These are phyloP conservation scores for Plagodis pulveraria DNA, from an alignment of 2,888 invertebrate species.

Conservation along the genomic window DNA sequence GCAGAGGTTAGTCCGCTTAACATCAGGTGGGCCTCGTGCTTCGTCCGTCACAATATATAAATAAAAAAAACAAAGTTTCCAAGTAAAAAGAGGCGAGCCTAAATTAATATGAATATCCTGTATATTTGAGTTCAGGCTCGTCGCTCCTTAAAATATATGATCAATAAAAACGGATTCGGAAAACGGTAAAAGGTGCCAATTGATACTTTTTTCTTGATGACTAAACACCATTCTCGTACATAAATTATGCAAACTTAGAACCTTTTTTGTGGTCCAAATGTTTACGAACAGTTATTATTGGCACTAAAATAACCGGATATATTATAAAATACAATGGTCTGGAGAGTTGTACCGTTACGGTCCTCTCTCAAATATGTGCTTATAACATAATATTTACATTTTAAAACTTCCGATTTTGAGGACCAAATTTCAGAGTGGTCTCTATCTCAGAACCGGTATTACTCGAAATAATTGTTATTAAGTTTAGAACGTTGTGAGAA, in stretches of 20 bases:
- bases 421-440: background rate
- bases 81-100: too few species aligned
- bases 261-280: slow-evolving; percentile 39
- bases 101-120: too few species aligned
- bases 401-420: slow-evolving; percentile 26
- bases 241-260: slow-evolving; percentile 46
- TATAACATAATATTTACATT: slow-evolving; percentile 51
- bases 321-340: slow-evolving; percentile 36
- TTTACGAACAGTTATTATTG: slow-evolving; percentile 48
- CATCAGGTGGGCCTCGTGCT: too few species aligned
- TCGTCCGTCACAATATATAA: too few species aligned
- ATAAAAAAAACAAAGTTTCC: too few species aligned
- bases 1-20: too few species aligned
- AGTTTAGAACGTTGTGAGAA: background rate
- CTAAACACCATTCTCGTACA: slow-evolving; percentile 27
- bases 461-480: background rate
- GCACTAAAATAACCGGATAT: slow-evolving; percentile 54
- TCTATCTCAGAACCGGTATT: slow-evolving; percentile 5
- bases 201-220: slow-evolving; percentile 26
- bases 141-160: background rate
- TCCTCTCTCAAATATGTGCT: slow-evolving; percentile 37
- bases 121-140: background rate
- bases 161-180: slow-evolving; percentile 26
- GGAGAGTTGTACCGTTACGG: slow-evolving; percentile 56
- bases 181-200: slow-evolving; percentile 36